These are phyloP conservation scores for Congeria kusceri DNA, from an alignment of 2,888 invertebrate genomes.

Conservation along the genomic window DNA sequence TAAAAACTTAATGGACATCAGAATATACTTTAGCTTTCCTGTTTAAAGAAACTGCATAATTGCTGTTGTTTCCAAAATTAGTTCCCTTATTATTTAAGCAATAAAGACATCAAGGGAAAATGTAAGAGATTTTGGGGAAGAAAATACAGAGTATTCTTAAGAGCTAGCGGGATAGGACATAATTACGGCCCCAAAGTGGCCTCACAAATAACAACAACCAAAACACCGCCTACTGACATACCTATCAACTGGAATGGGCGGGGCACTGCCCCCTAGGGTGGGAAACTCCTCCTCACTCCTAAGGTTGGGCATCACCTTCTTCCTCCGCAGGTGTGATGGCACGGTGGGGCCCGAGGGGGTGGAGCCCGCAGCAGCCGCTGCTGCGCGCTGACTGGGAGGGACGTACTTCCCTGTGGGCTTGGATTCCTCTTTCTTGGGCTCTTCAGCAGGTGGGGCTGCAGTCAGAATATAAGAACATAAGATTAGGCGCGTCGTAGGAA, in stretches of 20 bases:
- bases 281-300: constrained; percentile 83
- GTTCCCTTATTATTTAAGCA: too few species aligned
- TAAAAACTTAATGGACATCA: too few species aligned
- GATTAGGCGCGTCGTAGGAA: too few species aligned
- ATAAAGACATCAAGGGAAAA: too few species aligned
- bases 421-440: constrained; percentile 63
- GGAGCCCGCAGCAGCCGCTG: constrained; percentile 47
- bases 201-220: too few species aligned
- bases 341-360: constrained; percentile 42
- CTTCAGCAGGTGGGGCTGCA: constrained; percentile 40
- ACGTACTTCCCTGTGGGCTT: constrained; percentile 75
- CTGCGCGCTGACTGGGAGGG: constrained; percentile 72
- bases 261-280: constrained; percentile 74
- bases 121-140: too few species aligned
- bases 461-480: neutral
- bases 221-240: constrained; percentile 5
- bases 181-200: too few species aligned
- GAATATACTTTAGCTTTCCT: too few species aligned
- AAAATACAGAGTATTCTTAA: too few species aligned
- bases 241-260: constrained; percentile 46
- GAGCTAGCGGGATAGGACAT: too few species aligned
- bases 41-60: too few species aligned
- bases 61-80: too few species aligned
- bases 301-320: constrained; percentile 80
- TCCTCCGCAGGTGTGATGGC: constrained; percentile 65